Conservation (phyloP, 1,140 invertebrate species). For the Drosophila simulans region DNA sequence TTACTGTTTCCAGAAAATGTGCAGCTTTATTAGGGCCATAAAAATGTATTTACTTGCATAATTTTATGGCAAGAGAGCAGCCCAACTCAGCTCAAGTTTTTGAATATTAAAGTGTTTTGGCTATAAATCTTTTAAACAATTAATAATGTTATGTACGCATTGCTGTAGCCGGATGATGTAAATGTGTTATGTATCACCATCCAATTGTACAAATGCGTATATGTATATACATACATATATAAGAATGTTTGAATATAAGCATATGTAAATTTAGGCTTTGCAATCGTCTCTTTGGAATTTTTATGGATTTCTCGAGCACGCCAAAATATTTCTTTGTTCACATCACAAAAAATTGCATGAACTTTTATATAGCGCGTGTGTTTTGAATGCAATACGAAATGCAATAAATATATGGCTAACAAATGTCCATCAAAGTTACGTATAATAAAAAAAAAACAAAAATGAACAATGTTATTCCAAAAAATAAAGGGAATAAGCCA, state of each 20-base stretch:
- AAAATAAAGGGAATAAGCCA: too few species aligned
- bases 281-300: slow-evolving; percentile 40
- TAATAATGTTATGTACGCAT: not conserved
- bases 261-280: slow-evolving; percentile 24
- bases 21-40: too few species aligned
- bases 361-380: slow-evolving; percentile 47
- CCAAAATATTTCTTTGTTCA: slow-evolving; percentile 76
- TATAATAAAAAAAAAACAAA: not conserved
- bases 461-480: not conserved
- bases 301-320: slow-evolving; percentile 71
- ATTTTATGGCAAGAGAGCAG: too few species aligned
- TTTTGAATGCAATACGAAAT: slow-evolving; percentile 51
- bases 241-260: slow-evolving; percentile 6
- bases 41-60: too few species aligned
- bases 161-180: too few species aligned
- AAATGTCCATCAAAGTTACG: slow-evolving; percentile 30
- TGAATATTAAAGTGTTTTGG: too few species aligned
- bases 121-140: too few species aligned
- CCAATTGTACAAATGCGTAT: not conserved
- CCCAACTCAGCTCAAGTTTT: too few species aligned
- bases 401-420: slow-evolving; percentile 46
- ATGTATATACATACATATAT: not conserved
- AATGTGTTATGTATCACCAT: too few species aligned
- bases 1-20: not conserved
- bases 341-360: slow-evolving; percentile 68